Conservation (phyloP, 2,888 invertebrate species). For the Lysandra bellargus region DNA sequence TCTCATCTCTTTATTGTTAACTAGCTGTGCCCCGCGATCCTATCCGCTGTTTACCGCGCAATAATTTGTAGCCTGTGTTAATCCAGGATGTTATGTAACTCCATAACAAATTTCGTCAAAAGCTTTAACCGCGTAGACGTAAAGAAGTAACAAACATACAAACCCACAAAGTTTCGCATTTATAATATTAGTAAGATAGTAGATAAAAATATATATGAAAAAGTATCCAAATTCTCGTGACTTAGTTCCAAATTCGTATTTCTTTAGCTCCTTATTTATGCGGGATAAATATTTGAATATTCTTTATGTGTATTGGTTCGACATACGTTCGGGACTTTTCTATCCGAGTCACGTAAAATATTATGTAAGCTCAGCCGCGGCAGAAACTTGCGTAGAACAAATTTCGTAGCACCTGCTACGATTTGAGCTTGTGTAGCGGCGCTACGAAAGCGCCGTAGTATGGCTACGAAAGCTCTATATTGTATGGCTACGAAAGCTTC, state of each 20-base stretch:
- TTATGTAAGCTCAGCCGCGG: not conserved
- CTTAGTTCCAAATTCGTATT: not conserved
- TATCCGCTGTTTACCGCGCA: no score
- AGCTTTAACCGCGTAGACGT: no score
- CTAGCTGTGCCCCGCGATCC: no score
- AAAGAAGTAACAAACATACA: no score
- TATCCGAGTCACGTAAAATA: conserved; percentile 10
- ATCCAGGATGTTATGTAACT: no score
- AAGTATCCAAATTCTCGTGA: not conserved
- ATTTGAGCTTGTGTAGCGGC: not conserved
- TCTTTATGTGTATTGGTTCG: not conserved
- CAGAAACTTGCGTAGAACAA: not conserved
- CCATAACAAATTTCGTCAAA: no score
- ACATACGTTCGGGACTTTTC: not conserved
- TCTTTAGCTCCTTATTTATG: not conserved
- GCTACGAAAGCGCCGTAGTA: not conserved
- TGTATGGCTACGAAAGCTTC: no score
- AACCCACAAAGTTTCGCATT: no score
- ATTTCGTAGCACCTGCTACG: conserved; percentile 12
- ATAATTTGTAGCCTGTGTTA: no score
- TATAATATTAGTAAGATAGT: no score
- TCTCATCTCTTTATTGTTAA: no score
- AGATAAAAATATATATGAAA: not conserved
- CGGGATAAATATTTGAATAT: not conserved
- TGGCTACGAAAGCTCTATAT: not conserved